Percentiles rank a stretch among this genome's conserved stretches.
Evolutionary conservation across 1,140 invertebrate species (phyloP).

Genomic region (Nasonia giraulti): DNA sequence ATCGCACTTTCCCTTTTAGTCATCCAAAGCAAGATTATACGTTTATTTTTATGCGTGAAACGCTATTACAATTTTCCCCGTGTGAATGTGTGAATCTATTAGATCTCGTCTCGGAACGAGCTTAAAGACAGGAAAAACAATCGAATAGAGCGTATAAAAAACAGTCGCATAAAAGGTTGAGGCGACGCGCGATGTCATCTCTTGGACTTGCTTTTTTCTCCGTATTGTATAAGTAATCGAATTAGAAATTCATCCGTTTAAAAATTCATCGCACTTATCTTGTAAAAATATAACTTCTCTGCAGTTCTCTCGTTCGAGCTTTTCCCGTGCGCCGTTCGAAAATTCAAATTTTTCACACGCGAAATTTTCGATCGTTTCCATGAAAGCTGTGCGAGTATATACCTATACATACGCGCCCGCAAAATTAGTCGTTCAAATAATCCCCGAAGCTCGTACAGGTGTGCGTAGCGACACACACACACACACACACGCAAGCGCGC

Average conservation of each 20-base stretch:
- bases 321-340: background rate
- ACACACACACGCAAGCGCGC: no score
- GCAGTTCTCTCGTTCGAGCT: background rate
- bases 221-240: background rate
- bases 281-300: conserved; percentile 18
- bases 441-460: no score
- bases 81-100: no score
- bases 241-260: background rate
- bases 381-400: background rate
- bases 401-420: background rate
- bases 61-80: background rate
- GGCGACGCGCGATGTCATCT: conserved; percentile 22
- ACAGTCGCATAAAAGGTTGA: conserved; percentile 33
- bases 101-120: background rate
- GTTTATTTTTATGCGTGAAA: background rate
- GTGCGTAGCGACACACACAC: background rate
- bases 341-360: background rate
- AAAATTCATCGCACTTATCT: background rate
- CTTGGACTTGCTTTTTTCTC: background rate
- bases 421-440: no score
- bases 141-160: conserved; percentile 36
- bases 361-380: background rate
- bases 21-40: background rate
- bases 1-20: background rate
- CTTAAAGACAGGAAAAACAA: conserved; percentile 17